Evolutionary conservation across 1,140 invertebrate genomes (phyloP), one percentile per base, ranked within the genome.

Genomic region (Bombus confusus): DNA sequence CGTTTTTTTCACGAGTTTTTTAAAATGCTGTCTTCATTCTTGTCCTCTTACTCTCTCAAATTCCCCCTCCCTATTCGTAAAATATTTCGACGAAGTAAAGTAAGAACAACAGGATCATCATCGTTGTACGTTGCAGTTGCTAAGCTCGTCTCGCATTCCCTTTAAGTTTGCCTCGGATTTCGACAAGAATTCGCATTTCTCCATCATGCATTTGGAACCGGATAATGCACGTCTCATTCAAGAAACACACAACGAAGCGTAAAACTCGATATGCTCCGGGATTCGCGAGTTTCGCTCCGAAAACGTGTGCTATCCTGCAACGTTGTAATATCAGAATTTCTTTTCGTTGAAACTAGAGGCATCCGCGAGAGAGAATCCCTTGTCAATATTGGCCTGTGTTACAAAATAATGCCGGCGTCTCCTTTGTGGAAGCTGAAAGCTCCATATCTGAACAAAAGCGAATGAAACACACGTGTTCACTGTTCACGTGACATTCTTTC

Each of bases 251-350:
- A 71, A 71, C 75, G 52, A 79, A 80, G 52, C 52, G 43, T 57
- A 37, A 79, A 62, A 72, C 43, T 72, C 39, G 76, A 71, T 62
- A 62, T 71, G 37, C 39, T 15, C 43, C 13, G 25, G 5, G 8
- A 71, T 72, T 37, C 59, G n/a, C 31, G 12, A 12, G 39, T 31
- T 41, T 47, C 41, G 3, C 57, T 12, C 9, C n/a, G 57, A 66
- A 47, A 82, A 47, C n/a, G 57, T n/a, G n/a, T 64, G 22, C 64
- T 37, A 68, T 69, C 64, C 28, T 37, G 41, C 41, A 66, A n/a
- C 59, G n/a, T 64, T 37, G n/a, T 81, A 62, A 82, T 82, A 75
- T 34, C 39, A 82, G 69, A 82, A 82, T 41, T 74, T 82, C 71
- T 41, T 74, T 80, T 47, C 43, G 43, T 15, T 18, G 10, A 18